Evolutionary conservation across 1,140 invertebrate species (phyloP), one percentile per base, ranked within the genome.

Genomic region (Apocrypta bakeri): DNA sequence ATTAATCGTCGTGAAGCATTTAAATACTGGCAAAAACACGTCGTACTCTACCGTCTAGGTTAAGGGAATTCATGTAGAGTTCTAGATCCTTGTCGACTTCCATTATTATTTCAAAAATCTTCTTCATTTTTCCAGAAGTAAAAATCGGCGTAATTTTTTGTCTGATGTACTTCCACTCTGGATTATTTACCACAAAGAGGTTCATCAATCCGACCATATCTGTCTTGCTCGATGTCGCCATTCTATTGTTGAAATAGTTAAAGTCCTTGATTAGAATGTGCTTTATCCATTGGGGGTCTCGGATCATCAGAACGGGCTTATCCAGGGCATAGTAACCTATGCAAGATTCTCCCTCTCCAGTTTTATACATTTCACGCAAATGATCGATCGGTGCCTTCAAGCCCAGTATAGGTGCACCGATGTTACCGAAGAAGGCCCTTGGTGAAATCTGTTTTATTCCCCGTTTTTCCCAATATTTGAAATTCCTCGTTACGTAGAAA

Each of bases 211-310:
- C 69, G 6, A 91, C 71, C 17, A 84, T 78, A 77, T 90, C 89
- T 0, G 76, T 33, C 21, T 85, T 72, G 83, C 88, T 82, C 0
- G 88, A 66, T 0, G 31, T 11, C 0, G 81, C 33, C 4, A 85
- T 85, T 79, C 90, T 86, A 63, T 93, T 88, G 0, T 63, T 6
- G 63, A 93, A 93, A 40, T 90, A 82, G 56, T 90, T 84, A 77
- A 93, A 94, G 73, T 93, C 93, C 79, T 92, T 93, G 2, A 93
- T 86, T 11, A 93, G 33, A 17, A 94, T 75, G 4, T 90, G 81
- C 78, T 92, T 93, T 0, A 93, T 83, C 0, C 93, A 68, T 2
- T 92, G 88, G 0, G 90, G 87, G 82, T 93, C 93, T 2, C 92
- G 87, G 2, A 93, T 21, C 1, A 93, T 33, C 0, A 94, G 76